phyloP scores from a whole-genome alignment of 1,140 invertebrate species.

The Diachasmimorpha longicaudata region DNA sequence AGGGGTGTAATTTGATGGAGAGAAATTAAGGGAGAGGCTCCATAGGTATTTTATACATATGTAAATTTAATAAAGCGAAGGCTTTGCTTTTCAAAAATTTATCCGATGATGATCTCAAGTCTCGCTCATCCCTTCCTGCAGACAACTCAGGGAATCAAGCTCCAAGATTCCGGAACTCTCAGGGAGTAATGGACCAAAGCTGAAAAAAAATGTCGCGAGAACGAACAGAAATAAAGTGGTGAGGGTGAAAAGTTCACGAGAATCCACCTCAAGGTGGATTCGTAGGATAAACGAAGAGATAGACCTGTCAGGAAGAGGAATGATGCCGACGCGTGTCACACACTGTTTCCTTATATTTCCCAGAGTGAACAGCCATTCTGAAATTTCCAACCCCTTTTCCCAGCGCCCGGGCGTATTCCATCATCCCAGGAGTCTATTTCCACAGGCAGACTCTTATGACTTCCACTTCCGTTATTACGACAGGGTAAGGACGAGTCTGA shows the following conservation, averaged over 20 bases:
- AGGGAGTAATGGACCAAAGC: conserved; percentile 37
- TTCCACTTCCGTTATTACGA: neutral
- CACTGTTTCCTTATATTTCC: conserved; percentile 42
- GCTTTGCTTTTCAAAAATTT: no score
- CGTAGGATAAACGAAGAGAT: conserved; percentile 49
- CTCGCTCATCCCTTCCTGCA: neutral
- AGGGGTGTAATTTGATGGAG: no score
- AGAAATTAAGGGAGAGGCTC: no score
- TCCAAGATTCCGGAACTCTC: conserved; percentile 39
- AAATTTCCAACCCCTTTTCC: neutral
- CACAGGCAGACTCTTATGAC: neutral
- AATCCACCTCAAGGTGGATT: conserved; percentile 34
- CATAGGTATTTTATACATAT: no score
- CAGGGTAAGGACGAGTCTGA: neutral
- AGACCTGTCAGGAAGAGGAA: conserved; percentile 55
- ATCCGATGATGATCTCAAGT: neutral
- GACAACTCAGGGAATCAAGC: conserved; percentile 28
- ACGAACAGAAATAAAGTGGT: conserved; percentile 35
- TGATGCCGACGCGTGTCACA: conserved; percentile 46
- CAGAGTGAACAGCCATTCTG: conserved; percentile 31
- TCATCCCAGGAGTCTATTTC: neutral
- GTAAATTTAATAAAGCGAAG: no score
- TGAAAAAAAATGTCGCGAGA: conserved; percentile 24
- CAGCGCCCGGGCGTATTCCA: neutral
- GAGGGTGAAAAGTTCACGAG: conserved; percentile 33